These are phyloP conservation scores for Leguminivora glycinivorella DNA, from an alignment of 1,140 invertebrate genomes.

Conservation along the genomic window DNA sequence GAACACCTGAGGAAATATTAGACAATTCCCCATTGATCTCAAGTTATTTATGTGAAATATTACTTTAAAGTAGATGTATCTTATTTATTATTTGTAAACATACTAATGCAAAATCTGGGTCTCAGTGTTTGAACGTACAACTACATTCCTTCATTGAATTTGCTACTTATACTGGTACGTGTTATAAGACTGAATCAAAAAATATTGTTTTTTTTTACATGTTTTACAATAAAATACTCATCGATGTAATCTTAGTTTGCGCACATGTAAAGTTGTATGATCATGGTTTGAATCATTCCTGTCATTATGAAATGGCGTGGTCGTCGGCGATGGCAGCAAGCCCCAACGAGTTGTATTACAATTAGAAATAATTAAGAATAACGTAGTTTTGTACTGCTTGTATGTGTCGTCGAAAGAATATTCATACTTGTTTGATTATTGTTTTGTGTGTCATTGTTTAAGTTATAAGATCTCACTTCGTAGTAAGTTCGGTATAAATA, in stretches of 20 bases:
- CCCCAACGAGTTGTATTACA: not conserved
- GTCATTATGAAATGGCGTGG: not conserved
- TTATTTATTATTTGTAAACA: constrained; percentile 62
- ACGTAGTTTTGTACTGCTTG: constrained; percentile 23
- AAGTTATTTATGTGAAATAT: constrained; percentile 72
- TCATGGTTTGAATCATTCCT: not conserved
- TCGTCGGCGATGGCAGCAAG: not conserved
- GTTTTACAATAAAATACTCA: constrained; percentile 15
- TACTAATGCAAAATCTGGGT: constrained; percentile 39
- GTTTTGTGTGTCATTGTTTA: constrained; percentile 44
- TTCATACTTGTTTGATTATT: constrained; percentile 1
- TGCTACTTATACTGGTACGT: not conserved
- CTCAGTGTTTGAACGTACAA: constrained; percentile 13
- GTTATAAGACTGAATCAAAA: constrained; percentile 44
- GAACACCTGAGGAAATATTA: constrained; percentile 29
- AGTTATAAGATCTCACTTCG: constrained; percentile 67
- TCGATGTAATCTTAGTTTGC: constrained; percentile 15
- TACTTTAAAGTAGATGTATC: constrained; percentile 56
- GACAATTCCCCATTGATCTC: constrained; percentile 71
- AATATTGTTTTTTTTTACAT: constrained; percentile 26
- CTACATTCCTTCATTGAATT: not conserved
- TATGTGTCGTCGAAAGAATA: not conserved
- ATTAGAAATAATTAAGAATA: constrained; percentile 17
- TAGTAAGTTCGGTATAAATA: constrained; percentile 52
- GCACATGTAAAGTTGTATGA: constrained; percentile 12